A percentile compares a stretch with the other conserved stretches of the same genome.
These are phyloP conservation scores for Micropoecilia bifurca DNA, from an alignment of 2,797 vertebrate species.

Conservation along the genomic window DNA sequence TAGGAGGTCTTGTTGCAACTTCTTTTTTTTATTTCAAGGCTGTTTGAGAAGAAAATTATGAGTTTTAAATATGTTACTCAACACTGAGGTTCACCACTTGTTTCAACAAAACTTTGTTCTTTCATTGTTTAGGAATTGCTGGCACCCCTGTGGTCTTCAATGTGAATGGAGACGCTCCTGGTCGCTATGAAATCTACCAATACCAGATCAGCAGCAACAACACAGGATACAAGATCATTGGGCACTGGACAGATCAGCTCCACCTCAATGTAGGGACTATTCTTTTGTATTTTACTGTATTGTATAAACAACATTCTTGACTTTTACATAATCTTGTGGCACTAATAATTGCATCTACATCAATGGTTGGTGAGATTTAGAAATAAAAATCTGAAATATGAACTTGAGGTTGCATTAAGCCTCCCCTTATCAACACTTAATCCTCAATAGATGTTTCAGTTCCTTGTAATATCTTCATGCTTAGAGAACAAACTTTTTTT, in stretches of 20 bases:
- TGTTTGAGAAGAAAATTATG: conserved; percentile 17
- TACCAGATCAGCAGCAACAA: conserved; percentile 90
- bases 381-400: neutral
- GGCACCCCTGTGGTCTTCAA: conserved; percentile 94
- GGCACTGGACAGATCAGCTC: conserved; percentile 92
- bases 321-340: neutral
- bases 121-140: conserved; percentile 85
- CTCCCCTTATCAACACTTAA: neutral
- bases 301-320: neutral
- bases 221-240: conserved; percentile 91
- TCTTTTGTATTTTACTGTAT: conserved; percentile 1
- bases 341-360: too few species aligned
- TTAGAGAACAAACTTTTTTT: neutral
- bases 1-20: conserved; percentile 31
- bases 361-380: neutral
- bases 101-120: conserved; percentile 12
- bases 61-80: conserved; percentile 1
- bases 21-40: conserved; percentile 47
- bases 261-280: conserved; percentile 85
- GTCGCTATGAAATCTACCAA: conserved; percentile 96
- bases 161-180: conserved; percentile 92
- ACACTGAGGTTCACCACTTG: neutral
- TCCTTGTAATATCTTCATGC: neutral
- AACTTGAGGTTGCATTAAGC: neutral
- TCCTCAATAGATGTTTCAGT: neutral